phyloP scores from a whole-genome alignment of 2,113 vertebrate genomes.

The Ictalurus furcatus region DNA sequence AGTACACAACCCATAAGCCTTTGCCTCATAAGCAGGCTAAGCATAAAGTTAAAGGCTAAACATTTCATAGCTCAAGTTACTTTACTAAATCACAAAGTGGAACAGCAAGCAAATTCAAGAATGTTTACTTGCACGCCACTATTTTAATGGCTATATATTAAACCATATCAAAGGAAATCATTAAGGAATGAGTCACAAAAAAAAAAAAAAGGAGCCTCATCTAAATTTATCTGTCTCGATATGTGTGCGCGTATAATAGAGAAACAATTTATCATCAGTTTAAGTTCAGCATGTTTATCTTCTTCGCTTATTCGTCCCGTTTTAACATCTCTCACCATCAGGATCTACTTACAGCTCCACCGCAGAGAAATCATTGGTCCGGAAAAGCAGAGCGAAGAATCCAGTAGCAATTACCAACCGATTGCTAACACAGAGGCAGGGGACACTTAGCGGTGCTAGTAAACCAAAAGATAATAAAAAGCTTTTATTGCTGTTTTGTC shows the following conservation, averaged over 20 bases:
- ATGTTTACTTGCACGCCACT: not conserved
- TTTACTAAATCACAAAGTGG: not conserved
- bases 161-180: not conserved
- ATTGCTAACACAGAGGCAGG: constrained; percentile 48
- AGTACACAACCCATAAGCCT: too few relatives aligned
- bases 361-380: too few relatives aligned
- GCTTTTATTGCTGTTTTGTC: constrained; percentile 62
- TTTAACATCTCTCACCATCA: not conserved
- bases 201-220: too few relatives aligned
- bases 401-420: constrained; percentile 35
- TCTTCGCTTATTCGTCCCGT: too few relatives aligned
- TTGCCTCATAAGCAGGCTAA: not conserved
- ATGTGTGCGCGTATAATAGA: not conserved
- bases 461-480: constrained; percentile 52
- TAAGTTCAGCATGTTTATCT: not conserved
- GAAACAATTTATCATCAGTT: not conserved
- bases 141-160: not conserved
- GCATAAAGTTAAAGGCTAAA: not conserved
- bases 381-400: constrained; percentile 7
- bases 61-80: not conserved
- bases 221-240: too few relatives aligned
- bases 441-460: constrained; percentile 46
- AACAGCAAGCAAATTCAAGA: not conserved
- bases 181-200: not conserved
- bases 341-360: not conserved